These are phyloP conservation scores for Todiramphus chloris DNA, from an alignment of 2,113 vertebrate genomes.

Conservation along the genomic window DNA sequence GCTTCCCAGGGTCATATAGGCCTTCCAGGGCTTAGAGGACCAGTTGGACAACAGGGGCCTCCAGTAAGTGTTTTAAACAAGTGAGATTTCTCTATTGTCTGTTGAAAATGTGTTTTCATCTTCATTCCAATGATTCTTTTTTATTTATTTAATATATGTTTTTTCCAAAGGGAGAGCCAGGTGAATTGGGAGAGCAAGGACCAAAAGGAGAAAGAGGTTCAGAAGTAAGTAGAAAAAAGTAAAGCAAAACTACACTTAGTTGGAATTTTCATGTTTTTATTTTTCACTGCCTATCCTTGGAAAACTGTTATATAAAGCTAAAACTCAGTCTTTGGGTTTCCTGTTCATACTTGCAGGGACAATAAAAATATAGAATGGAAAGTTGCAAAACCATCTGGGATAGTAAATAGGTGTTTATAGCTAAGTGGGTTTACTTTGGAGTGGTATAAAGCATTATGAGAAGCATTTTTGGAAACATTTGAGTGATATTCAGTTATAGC, in stretches of 20 bases:
- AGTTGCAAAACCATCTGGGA: background rate
- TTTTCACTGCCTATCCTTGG: background rate
- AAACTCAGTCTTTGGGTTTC: background rate
- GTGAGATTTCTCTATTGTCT: background rate
- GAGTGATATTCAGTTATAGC: background rate
- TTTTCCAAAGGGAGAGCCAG: constrained; percentile 85
- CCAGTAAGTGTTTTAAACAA: constrained; percentile 83
- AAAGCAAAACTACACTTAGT: background rate
- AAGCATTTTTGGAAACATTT: background rate
- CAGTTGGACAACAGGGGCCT: constrained; percentile 87
- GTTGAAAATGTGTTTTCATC: background rate
- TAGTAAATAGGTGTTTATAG: background rate
- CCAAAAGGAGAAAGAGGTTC: constrained; percentile 86
- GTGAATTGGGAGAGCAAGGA: constrained; percentile 82
- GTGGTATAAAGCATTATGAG: background rate
- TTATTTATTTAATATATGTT: constrained; percentile 17
- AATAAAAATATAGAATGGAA: background rate
- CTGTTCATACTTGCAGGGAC: background rate
- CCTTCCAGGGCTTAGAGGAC: constrained; percentile 83
- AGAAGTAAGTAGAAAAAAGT: constrained; percentile 76
- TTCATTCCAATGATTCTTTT: background rate
- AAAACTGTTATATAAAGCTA: background rate
- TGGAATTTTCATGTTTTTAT: background rate
- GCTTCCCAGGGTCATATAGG: constrained; percentile 86
- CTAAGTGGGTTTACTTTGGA: background rate